Percentiles rank a stretch among this genome's conserved stretches.
Conservation (phyloP, 2,113 vertebrate genomes). For the Taurulus bubalis region DNA sequence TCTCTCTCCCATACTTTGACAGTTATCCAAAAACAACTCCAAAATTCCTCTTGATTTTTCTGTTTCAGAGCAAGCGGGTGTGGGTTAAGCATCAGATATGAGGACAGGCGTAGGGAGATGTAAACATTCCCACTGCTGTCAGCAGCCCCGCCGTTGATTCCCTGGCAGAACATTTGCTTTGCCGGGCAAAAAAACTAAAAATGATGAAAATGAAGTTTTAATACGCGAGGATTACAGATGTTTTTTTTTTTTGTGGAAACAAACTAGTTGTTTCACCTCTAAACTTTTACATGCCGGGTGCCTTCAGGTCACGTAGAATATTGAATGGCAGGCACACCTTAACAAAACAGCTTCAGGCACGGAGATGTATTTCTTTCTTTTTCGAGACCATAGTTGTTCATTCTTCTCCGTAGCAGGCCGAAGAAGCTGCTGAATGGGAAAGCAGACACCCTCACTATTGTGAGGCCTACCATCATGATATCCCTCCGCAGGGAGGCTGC, state of each 20-base stretch:
- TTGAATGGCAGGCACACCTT: conserved; percentile 52
- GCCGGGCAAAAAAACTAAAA: conserved; percentile 38
- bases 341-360: conserved; percentile 56
- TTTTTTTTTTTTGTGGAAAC: conserved; percentile 20
- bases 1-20: conserved; percentile 65
- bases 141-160: conserved; percentile 69
- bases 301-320: conserved; percentile 32
- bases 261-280: conserved; percentile 12
- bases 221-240: neutral
- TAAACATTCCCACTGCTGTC: conserved; percentile 78
- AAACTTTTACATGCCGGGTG: conserved; percentile 24
- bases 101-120: conserved; percentile 74
- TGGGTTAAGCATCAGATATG: conserved; percentile 75
- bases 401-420: conserved; percentile 42
- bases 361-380: conserved; percentile 8
- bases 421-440: conserved; percentile 72
- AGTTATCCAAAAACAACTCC: conserved; percentile 81
- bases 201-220: conserved; percentile 27
- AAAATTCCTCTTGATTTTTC: conserved; percentile 80
- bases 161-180: conserved; percentile 51
- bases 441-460: conserved; percentile 77
- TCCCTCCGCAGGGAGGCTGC: conserved; percentile 60
- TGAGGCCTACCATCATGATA: conserved; percentile 68
- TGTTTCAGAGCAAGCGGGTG: conserved; percentile 65
- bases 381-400: conserved; percentile 21